Evolutionary conservation across 2,113 vertebrate species (phyloP), one percentile per base, ranked within the genome.

Genomic region (Triplophysa tibetana): DNA sequence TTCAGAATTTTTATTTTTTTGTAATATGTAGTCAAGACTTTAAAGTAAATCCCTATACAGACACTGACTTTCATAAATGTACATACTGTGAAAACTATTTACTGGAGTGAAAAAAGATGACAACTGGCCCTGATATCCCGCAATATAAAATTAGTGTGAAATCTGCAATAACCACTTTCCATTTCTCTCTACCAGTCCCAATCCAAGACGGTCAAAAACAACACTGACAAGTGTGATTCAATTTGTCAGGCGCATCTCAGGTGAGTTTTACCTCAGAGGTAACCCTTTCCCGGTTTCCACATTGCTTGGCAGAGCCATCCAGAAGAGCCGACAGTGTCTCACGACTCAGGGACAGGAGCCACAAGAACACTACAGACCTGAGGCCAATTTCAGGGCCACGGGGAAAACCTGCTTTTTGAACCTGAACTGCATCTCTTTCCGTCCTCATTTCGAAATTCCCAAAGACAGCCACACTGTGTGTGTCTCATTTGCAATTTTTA

Each of bases 361-460:
- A 63, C 38, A 48, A 62, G 72, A 63, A 75, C 72, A 48, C 73
- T 8, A n/a, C 14, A 63, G 73, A 75, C 73, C 73, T 26, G 73
- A 75, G 73, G 58, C 58, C 61, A 63, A 58, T 48, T 75, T 43
- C 58, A 24, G 14, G 72, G 41, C 72, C 72, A 48, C 14, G 48
- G 73, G 73, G 58, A 48, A 75, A 75, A 63, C 58, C 58, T 62
- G 73, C 60, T 61, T 75, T 75, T 75, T 75, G 58, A 75, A 75
- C 73, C 73, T 63, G 41, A 75, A 75, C 73, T 50, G n/a, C 41
- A 75, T 62, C 58, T 48, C 58, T 63, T 41, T 75, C 72, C 33
- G 23, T 23, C 45, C 41, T 45, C 41, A 48, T 75, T 63, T 75
- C 21, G 43, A 45, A 43, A 61, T 61, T 60, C 41, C 45, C 6